Conservation (phyloP, 2,888 invertebrate genomes). For the Neoscelio sp. region DNA sequence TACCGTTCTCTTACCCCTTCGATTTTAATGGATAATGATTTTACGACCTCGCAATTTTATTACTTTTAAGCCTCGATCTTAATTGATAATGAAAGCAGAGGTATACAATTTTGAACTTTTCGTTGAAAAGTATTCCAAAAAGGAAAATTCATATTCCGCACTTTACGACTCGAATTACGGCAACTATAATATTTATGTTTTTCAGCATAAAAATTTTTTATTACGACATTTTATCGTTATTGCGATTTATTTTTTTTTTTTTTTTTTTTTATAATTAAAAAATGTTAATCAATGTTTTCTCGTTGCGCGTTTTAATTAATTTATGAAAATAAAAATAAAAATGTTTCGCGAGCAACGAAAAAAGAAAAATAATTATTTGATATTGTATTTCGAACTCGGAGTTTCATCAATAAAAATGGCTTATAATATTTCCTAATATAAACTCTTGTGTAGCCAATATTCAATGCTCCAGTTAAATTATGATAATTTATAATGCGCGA, state of each 20-base stretch:
- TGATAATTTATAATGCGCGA: conserved; percentile 58
- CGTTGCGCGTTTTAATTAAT: no score
- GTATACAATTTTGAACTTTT: conserved; percentile 14
- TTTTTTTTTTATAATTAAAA: conserved; percentile 35
- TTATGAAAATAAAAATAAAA: conserved; percentile 2
- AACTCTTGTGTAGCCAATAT: conserved; percentile 46
- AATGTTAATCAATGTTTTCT: conserved; percentile 44
- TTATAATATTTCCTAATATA: conserved; percentile 39
- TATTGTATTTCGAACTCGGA: no score
- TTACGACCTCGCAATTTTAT: conserved; percentile 44
- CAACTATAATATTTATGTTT: conserved; percentile 9
- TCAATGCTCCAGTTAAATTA: conserved; percentile 57
- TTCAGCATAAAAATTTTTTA: neutral
- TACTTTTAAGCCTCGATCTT: conserved; percentile 38
- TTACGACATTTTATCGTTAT: conserved; percentile 5
- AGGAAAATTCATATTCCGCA: conserved; percentile 2
- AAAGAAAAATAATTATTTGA: no score
- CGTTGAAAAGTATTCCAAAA: conserved; percentile 1
- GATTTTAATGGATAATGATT: conserved; percentile 43
- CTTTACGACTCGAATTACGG: conserved; percentile 2
- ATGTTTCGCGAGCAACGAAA: no score
- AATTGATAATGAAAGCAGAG: conserved; percentile 30
- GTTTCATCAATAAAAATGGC: no score
- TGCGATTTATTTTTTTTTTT: no score
- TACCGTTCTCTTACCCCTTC: conserved; percentile 22